Evolutionary conservation across 2,888 invertebrate species (phyloP).

Genomic region (Agrochola lota): DNA sequence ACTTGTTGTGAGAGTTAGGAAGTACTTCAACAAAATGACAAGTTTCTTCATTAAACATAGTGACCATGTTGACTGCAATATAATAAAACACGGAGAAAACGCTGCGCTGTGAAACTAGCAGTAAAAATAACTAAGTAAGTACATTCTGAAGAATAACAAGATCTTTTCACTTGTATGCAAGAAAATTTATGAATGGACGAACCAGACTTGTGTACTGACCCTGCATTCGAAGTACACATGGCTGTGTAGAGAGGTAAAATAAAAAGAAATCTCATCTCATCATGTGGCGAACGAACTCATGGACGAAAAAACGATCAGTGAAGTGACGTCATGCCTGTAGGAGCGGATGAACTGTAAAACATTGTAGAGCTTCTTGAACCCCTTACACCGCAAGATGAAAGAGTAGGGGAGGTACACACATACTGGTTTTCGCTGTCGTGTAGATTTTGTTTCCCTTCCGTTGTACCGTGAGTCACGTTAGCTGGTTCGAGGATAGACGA

Average conservation of each 20-base stretch:
- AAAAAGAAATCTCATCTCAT: constrained; percentile 71
- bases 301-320: constrained; percentile 56
- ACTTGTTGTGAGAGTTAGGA: constrained; percentile 35
- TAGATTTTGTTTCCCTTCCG: constrained; percentile 78
- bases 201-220: constrained; percentile 7
- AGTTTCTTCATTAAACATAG: constrained; percentile 38
- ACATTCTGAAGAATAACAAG: constrained; percentile 21
- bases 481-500: constrained; percentile 73
- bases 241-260: constrained; percentile 58
- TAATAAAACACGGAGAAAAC: constrained; percentile 47
- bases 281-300: constrained; percentile 71
- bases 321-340: constrained; percentile 66
- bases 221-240: constrained; percentile 57
- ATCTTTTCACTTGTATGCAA: constrained; percentile 31
- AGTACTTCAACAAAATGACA: constrained; percentile 41
- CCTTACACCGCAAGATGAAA: constrained; percentile 48
- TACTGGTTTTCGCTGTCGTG: constrained; percentile 73
- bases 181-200: constrained; percentile 50
- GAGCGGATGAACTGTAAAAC: constrained; percentile 62
- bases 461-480: constrained; percentile 80
- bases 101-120: constrained; percentile 42
- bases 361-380: constrained; percentile 62
- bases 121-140: constrained; percentile 35
- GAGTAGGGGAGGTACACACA: constrained; percentile 70
- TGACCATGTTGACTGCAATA: constrained; percentile 27